Conservation (phyloP, 2,888 invertebrate genomes). For the Herminia tarsipennalis region DNA sequence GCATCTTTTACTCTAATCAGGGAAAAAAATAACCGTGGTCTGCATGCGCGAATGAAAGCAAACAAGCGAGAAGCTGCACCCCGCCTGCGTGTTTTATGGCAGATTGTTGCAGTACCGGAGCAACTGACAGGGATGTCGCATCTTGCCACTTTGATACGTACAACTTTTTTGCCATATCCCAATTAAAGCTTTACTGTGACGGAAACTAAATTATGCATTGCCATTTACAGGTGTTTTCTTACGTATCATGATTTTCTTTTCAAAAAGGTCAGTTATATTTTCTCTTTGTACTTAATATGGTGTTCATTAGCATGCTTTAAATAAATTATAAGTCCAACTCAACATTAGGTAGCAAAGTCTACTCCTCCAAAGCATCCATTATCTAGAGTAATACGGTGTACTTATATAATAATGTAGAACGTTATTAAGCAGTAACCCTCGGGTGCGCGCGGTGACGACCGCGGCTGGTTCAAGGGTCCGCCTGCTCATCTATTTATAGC, state of each 20-base stretch:
- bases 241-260: neutral
- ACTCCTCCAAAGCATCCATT: no score
- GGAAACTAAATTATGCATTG: neutral
- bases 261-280: no score
- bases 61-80: slow-evolving; percentile 72
- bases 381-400: no score
- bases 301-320: no score
- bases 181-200: slow-evolving; percentile 1
- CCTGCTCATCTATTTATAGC: slow-evolving; percentile 80
- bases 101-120: slow-evolving; percentile 71
- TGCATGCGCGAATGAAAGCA: slow-evolving; percentile 78
- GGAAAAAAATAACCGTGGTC: slow-evolving; percentile 75
- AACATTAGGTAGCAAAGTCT: no score
- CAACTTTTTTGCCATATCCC: slow-evolving; percentile 4
- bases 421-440: slow-evolving; percentile 57
- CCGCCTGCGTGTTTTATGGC: slow-evolving; percentile 75
- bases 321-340: no score
- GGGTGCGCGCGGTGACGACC: slow-evolving; percentile 67
- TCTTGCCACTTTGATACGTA: slow-evolving; percentile 12
- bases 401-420: slow-evolving; percentile 21
- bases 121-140: slow-evolving; percentile 51
- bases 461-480: slow-evolving; percentile 83
- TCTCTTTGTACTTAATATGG: no score
- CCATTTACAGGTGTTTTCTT: neutral
- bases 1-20: slow-evolving; percentile 84